Conservation (phyloP, 64 coral and sea anemone genomes). For the Stylophora pistillata region DNA sequence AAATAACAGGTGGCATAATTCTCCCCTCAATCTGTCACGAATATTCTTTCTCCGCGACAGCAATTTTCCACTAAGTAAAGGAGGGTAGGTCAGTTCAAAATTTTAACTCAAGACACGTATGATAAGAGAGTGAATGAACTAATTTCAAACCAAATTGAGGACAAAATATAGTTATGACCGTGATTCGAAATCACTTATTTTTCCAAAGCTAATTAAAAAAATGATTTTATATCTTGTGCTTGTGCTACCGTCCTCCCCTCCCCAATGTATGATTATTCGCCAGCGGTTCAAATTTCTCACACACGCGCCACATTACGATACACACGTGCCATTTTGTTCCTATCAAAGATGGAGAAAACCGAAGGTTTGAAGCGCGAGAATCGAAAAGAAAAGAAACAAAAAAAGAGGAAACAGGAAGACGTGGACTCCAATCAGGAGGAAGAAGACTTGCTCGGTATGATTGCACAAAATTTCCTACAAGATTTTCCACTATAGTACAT, state of each 20-base stretch:
- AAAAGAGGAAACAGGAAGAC: slow-evolving; percentile 4
- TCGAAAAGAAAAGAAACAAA: neutral
- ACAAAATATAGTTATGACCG: neutral
- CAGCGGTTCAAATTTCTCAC: neutral
- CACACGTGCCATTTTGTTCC: neutral
- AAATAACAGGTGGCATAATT: slow-evolving; percentile 26
- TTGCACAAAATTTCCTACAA: neutral
- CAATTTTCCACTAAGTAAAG: neutral
- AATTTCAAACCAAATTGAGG: neutral
- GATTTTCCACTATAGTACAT: neutral
- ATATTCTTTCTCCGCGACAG: neutral
- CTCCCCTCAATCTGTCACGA: slow-evolving; percentile 15
- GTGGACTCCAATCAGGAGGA: neutral
- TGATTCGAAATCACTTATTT: neutral
- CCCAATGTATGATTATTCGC: neutral
- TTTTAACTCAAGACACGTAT: neutral
- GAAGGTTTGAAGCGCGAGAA: neutral
- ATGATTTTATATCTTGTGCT: neutral
- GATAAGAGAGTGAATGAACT: neutral
- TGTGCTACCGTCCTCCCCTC: neutral
- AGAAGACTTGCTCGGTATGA: neutral
- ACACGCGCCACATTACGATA: neutral
- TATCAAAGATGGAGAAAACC: neutral
- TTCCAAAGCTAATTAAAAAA: neutral
- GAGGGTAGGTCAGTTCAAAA: neutral